Evolutionary conservation across 2,113 vertebrate genomes (phyloP).

Genomic region (Sturnira hondurensis): DNA sequence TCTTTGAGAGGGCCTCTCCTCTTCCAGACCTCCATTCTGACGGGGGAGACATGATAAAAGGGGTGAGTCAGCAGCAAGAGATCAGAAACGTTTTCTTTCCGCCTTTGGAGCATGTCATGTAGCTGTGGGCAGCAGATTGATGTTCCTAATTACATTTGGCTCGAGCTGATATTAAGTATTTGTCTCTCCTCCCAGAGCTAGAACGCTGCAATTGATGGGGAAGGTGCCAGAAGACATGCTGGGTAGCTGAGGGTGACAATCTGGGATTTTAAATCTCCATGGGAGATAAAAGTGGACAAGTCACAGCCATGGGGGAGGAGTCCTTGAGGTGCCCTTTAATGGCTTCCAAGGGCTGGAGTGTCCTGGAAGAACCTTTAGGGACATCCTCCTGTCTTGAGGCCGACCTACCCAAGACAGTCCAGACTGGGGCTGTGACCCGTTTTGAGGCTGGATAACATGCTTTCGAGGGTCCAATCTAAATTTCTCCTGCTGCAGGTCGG

Average conservation of each 20-base stretch:
- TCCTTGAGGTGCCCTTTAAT: background rate
- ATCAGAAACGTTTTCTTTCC: conserved; percentile 6
- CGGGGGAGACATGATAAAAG: background rate
- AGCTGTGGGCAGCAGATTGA: conserved; percentile 62
- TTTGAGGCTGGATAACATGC: background rate
- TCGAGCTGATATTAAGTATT: conserved; percentile 57
- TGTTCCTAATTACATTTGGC: conserved; percentile 67
- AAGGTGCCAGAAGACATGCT: conserved; percentile 54
- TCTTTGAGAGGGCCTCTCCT: background rate
- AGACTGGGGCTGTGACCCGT: background rate
- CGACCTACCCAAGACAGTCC: background rate
- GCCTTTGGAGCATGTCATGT: background rate
- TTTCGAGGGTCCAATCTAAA: background rate
- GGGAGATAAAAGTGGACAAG: background rate
- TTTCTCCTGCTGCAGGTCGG: background rate
- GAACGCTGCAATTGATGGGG: background rate
- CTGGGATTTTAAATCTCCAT: conserved; percentile 31
- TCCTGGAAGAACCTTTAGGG: background rate
- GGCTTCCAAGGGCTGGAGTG: background rate
- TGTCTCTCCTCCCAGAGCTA: conserved; percentile 47
- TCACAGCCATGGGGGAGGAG: background rate
- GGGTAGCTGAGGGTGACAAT: conserved; percentile 45
- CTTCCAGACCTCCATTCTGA: background rate
- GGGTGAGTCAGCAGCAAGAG: background rate
- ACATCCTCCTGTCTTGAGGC: background rate